These are phyloP conservation scores for Linurgus olivaceus DNA, from an alignment of 2,797 vertebrate species.

Conservation along the genomic window DNA sequence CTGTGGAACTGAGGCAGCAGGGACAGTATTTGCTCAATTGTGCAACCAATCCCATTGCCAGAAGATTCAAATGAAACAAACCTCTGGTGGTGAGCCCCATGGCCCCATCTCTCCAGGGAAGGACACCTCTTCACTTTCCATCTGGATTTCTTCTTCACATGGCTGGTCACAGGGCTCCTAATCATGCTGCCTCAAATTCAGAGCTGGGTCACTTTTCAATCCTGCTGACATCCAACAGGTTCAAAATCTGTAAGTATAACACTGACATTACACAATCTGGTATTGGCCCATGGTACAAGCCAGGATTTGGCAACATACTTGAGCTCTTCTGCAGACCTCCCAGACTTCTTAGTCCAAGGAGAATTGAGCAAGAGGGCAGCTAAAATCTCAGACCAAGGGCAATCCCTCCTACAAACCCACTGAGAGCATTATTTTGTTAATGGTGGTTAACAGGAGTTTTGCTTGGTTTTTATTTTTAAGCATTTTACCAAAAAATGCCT, in stretches of 20 bases:
- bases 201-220: not conserved
- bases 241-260: not conserved
- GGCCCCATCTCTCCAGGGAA: not conserved
- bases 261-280: not conserved
- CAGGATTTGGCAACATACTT: not conserved
- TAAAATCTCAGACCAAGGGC: not conserved
- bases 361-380: not conserved
- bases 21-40: not conserved
- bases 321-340: not conserved
- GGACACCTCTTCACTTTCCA: not conserved
- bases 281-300: not conserved
- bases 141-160: not conserved
- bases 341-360: not conserved
- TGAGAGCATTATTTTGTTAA: not conserved
- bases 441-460: not conserved
- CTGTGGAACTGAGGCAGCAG: not conserved
- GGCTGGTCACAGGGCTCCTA: not conserved
- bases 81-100: not conserved
- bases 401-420: not conserved
- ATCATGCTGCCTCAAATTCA: not conserved
- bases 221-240: not conserved
- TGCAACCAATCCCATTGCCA: too few relatives aligned
- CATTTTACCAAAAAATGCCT: fast-evolving
- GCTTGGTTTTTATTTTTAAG: fast-evolving
- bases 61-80: not conserved